Percentiles rank a stretch among this genome's conserved stretches.
Conservation (phyloP, 2,797 vertebrate species). For the Eulemur rubriventer region DNA sequence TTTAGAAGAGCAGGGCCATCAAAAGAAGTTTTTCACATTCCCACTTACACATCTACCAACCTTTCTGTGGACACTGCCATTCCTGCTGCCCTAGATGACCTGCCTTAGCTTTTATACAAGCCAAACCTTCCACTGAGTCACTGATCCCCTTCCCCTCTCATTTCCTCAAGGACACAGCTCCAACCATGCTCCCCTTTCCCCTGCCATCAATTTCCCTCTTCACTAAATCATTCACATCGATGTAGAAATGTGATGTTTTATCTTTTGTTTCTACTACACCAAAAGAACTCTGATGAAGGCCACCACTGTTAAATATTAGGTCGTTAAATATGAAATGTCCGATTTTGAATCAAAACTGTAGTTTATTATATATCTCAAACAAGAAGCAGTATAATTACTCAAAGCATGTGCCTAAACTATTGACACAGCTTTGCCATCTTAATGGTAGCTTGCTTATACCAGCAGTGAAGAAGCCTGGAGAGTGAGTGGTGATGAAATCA, state of each 20-base stretch:
- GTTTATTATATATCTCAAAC: no score
- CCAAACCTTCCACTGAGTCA: background rate
- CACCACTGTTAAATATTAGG: no score
- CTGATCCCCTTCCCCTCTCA: background rate
- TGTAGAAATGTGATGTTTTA: background rate
- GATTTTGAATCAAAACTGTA: no score
- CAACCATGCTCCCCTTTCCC: background rate
- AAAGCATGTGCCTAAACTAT: no score
- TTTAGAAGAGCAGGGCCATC: background rate
- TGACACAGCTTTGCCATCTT: no score
- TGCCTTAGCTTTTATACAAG: background rate
- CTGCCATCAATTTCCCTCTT: background rate
- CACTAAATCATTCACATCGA: background rate
- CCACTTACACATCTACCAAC: background rate
- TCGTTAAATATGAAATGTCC: no score
- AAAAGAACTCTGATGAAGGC: background rate
- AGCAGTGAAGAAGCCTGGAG: no score
- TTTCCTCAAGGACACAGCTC: background rate
- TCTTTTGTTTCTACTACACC: background rate
- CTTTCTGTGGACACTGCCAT: background rate
- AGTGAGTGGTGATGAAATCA: no score
- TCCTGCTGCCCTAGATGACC: background rate
- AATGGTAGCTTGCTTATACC: no score
- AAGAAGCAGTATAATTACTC: no score
- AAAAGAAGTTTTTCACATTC: background rate